Conservation (phyloP, 1,140 invertebrate species). For the Campoletis sonorensis region DNA sequence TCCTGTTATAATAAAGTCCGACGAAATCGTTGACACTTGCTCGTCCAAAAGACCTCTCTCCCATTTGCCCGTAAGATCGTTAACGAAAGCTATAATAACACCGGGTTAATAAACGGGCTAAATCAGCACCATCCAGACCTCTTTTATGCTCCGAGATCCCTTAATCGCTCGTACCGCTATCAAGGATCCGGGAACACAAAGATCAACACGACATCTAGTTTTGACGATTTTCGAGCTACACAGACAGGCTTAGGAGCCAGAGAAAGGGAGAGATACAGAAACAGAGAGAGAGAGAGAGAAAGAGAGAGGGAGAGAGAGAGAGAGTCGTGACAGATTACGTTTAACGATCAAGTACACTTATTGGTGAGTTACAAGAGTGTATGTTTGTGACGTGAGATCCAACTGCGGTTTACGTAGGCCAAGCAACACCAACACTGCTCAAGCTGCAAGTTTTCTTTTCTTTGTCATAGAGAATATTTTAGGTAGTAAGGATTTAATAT, state of each 20-base stretch:
- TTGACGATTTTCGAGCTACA: neutral
- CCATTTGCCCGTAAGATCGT: neutral
- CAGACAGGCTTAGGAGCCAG: neutral
- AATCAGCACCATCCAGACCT: neutral
- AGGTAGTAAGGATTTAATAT: constrained; percentile 10
- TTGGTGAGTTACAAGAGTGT: neutral
- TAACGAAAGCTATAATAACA: neutral
- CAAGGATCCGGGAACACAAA: neutral
- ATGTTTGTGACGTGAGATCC: constrained; percentile 49
- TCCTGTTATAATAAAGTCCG: constrained; percentile 20
- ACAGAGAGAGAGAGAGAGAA: neutral
- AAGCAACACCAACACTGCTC: constrained; percentile 73
- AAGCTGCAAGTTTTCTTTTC: constrained; percentile 68
- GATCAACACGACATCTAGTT: neutral
- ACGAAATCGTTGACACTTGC: constrained; percentile 22
- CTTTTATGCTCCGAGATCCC: neutral
- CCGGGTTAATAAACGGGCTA: neutral
- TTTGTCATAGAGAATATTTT: constrained; percentile 52
- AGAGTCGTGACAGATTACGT: neutral
- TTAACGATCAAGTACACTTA: neutral
- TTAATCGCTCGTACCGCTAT: neutral
- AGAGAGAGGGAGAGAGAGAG: neutral
- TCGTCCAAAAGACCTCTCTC: constrained; percentile 2
- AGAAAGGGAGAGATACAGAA: neutral
- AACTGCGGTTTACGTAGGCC: constrained; percentile 66